Evolutionary conservation across 2,113 vertebrate species (phyloP), one percentile per base, ranked within the genome.

Genomic region (Herpailurus yagouaroundi): DNA sequence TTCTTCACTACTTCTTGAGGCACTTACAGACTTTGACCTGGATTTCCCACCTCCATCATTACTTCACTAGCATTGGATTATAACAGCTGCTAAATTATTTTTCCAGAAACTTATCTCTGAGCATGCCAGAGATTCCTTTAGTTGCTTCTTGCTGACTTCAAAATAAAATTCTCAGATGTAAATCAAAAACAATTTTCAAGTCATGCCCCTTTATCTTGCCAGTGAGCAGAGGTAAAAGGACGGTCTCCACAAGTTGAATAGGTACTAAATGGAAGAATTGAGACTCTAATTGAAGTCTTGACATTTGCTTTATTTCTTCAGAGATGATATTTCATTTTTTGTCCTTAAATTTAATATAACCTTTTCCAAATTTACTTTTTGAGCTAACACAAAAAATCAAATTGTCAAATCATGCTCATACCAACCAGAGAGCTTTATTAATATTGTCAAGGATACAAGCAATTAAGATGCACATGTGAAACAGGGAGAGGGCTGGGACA

Each of bases 361-460:
- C 11, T 68, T 91, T 92, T 96, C 36, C 60, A 71, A 41, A 89
- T 74, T 80, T 71, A 81, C 10, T 92, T 92, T 86, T 81, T 50
- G 33, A 79, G 77, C 25, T 79, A 83, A 68, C 55, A n/a, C n/a
- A 36, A 27, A 85, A 83, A 64, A 45, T 33, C 11, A 63, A 4
- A 69, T 36, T 94, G 52, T 88, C 29, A 73, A 66, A 71, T 57
- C 52, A 31, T 64, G 52, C 27, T 63, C 23, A 27, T 69, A 48
- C 14, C 89, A 55, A 38, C 31, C 36, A 89, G 13, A 55, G 38
- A 29, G 29, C 4, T 80, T 89, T 81, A n/a, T 66, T 73, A 76
- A 15, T 45, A 73, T 27, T 76, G 41, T 55, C 38, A 81, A 45
- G 4, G 6, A 77, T 36, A 66, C 10, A 77, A 71, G 29, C 55